Conservation (phyloP, 2,113 vertebrate genomes). For the Phyllopteryx taeniolatus region DNA sequence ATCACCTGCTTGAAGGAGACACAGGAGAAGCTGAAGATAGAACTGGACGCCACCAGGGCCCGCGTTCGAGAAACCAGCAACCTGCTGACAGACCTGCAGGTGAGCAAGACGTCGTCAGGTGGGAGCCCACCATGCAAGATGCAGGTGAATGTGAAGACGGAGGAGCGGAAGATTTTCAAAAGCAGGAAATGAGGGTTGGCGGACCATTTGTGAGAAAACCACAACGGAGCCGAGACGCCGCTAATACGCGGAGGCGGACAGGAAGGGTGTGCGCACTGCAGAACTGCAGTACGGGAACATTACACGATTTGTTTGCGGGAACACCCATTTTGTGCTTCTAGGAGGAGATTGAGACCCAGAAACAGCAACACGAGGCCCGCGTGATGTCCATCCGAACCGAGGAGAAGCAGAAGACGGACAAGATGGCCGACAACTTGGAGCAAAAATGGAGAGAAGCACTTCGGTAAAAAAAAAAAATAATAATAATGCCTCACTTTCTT, state of each 20-base stretch:
- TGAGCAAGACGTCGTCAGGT: slow-evolving; percentile 35
- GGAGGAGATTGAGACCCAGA: slow-evolving; percentile 88
- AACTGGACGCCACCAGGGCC: slow-evolving; percentile 83
- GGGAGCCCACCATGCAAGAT: neutral
- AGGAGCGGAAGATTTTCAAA: slow-evolving; percentile 4
- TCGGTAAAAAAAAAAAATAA: slow-evolving; percentile 66
- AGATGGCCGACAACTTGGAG: slow-evolving; percentile 87
- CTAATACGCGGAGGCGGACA: neutral
- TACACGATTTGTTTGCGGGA: neutral
- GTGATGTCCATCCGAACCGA: slow-evolving; percentile 85
- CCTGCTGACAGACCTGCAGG: slow-evolving; percentile 85
- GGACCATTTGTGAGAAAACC: slow-evolving; percentile 48
- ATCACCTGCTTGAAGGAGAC: slow-evolving; percentile 87
- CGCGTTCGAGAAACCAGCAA: slow-evolving; percentile 88
- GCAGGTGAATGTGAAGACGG: neutral
- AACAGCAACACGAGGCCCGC: slow-evolving; percentile 83
- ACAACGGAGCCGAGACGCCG: slow-evolving; percentile 29
- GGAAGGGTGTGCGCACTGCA: neutral
- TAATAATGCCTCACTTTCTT: neutral
- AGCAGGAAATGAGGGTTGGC: slow-evolving; percentile 24
- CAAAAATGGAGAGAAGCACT: slow-evolving; percentile 94
- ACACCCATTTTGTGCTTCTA: slow-evolving; percentile 41
- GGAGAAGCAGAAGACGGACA: slow-evolving; percentile 88
- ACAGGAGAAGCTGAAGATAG: slow-evolving; percentile 87
- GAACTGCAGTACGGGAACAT: neutral